A percentile compares a stretch with the other conserved stretches of the same genome.
phyloP scores from a whole-genome alignment of 2,797 vertebrate genomes.

The Cuniculus paca region DNA sequence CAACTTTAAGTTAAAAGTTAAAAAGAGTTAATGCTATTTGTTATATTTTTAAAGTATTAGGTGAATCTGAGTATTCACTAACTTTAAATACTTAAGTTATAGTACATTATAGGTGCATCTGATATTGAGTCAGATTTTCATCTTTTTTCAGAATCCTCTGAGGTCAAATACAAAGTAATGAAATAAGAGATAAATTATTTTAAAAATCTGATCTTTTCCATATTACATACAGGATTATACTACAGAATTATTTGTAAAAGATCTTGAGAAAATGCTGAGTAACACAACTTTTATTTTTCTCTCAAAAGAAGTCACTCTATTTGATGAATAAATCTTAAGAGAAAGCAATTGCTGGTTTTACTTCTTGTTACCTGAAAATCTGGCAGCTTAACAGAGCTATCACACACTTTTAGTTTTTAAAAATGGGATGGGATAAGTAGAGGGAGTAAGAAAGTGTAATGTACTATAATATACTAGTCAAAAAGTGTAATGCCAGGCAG shows the following conservation, averaged over 20 bases:
- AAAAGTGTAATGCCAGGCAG: background rate
- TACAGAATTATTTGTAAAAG: conserved; percentile 57
- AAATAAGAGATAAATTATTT: conserved; percentile 42
- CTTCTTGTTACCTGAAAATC: conserved; percentile 63
- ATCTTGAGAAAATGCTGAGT: background rate
- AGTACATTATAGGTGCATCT: conserved; percentile 43
- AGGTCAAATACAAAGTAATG: conserved; percentile 55
- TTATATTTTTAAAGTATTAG: conserved; percentile 41
- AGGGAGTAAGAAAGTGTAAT: conserved; percentile 31
- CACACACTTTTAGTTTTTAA: conserved; percentile 51
- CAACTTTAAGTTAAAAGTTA: conserved; percentile 49
- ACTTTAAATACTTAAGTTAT: conserved; percentile 58
- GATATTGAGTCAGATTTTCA: conserved; percentile 62
- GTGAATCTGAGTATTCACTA: conserved; percentile 4
- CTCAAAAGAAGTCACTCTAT: conserved; percentile 57
- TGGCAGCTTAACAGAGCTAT: conserved; percentile 39
- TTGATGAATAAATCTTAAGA: conserved; percentile 65
- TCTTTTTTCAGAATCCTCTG: conserved; percentile 53
- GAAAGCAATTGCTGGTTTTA: conserved; percentile 66
- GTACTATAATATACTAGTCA: background rate
- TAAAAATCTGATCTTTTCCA: conserved; percentile 62
- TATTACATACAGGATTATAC: conserved; percentile 39
- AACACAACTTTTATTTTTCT: conserved; percentile 27
- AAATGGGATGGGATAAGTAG: background rate
- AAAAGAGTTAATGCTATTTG: conserved; percentile 25